Evolutionary conservation across 2,113 vertebrate species (phyloP), one percentile per base, ranked within the genome.

Genomic region (Sceloporus tristichus): DNA sequence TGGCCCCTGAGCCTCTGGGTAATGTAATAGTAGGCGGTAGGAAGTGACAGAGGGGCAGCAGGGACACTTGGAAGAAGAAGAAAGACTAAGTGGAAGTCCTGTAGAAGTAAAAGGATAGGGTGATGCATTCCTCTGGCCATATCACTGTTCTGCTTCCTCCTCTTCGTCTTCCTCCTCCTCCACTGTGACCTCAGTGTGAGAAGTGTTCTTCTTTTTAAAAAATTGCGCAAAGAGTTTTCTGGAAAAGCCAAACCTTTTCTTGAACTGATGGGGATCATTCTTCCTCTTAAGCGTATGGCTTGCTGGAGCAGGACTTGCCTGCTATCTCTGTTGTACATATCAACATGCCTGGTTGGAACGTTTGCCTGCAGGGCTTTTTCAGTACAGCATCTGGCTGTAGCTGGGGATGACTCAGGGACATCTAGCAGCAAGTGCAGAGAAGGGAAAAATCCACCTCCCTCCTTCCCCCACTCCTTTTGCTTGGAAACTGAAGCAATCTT

Each of bases 401-500:
- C 91, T 73, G 87, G 48, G 68, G 70, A 82, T 93, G 95, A 95
- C 38, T 95, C 94, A 95, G 85, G 90, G 76, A 88, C 38, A 73
- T 88, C 19, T 19, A 34, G 90, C 66, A 87, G 84, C 87, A 93
- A 92, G 81, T 91, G 84, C 53, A 1, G 53, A 0, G 27, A 25
- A 89, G 73, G 56, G 40, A 89, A 74, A 84, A 76, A 90, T 91
- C 18, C 81, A 85, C 1, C 88, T 91, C 87, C 79, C 25, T 71
- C 68, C 68, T 27, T 29, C 68, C 76, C 48, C 70, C 54, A 21
- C 56, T 79, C 70, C 88, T 89, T 90, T 89, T 91, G 81, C 91
- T 87, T 91, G 90, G 92, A 91, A 93, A 87, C 90, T 91, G 93
- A 95, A 93, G 93, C 92, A 94, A 92, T 94, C 74, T 92, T 94